Evolutionary conservation across 2,113 vertebrate genomes (phyloP).

Genomic region (Heterocephalus glaber): DNA sequence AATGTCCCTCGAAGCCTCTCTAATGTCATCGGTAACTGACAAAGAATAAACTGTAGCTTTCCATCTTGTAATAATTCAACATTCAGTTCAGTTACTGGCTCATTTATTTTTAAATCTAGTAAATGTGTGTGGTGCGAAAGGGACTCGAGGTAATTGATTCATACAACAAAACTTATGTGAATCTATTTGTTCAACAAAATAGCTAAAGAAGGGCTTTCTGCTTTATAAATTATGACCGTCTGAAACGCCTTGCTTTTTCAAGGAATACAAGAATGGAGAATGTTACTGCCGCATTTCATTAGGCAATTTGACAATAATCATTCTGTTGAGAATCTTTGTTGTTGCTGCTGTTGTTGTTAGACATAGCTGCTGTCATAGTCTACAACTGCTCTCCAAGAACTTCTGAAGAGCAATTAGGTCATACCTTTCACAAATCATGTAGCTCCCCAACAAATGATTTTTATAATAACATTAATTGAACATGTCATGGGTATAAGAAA

Average conservation of each 20-base stretch:
- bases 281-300: neutral
- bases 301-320: neutral
- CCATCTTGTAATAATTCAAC: neutral
- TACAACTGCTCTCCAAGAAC: neutral
- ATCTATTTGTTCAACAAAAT: neutral
- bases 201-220: neutral
- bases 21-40: neutral
- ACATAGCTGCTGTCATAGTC: neutral
- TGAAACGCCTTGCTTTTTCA: neutral
- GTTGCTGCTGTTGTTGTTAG: neutral
- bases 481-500: neutral
- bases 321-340: neutral
- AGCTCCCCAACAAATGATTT: neutral
- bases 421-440: neutral
- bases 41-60: neutral
- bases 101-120: neutral
- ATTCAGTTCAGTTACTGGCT: neutral
- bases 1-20: neutral
- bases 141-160: neutral
- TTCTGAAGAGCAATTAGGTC: neutral
- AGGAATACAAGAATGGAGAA: neutral
- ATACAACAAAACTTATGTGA: neutral
- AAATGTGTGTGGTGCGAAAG: neutral
- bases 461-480: neutral
- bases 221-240: neutral